Base-by-base conservation (phyloP, 2,888 invertebrate species). In the Tinea pellionella region DNA sequence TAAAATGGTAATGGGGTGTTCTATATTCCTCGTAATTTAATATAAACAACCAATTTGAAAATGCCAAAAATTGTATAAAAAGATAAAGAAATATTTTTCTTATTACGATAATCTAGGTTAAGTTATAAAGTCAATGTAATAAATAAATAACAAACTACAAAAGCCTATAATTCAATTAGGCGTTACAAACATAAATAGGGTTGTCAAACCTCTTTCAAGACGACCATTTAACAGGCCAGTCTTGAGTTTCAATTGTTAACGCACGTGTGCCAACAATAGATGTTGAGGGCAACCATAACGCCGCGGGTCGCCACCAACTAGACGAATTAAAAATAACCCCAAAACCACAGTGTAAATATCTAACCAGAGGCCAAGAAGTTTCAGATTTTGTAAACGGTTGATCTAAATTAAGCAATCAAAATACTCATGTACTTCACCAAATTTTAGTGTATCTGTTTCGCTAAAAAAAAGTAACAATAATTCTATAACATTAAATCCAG, bases 121-220 rank as follows among this genome's bases (percentile, higher is more conserved):
- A 24, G 6, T 24, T 24, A 6, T 9, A 37, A 37, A 37, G 37
- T 37, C 37, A 37, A 37, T 2, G 37, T 37, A 37, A 37, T 37
- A 37, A 6, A 37, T 37, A 47, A 15, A 41, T n/a, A 41, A 47
- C 24, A 53, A 53, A 4, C n/a, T 7, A 51, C 43, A 32, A 57
- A 30, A 70, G 70, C 74, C 73, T 69, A 76, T 84, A 85, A 86
- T 86, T 86, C 78, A 85, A 86, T 86, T 85, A 85, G 76, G 72
- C 70, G 71, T 67, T 29, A 66, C 66, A 73, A 41, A 70, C 75
- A 78, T 75, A 80, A 81, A 82, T 80, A 75, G 78, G 73, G 73
- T 74, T 79, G 82, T 78, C 78, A 78, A 72, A 72, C 71, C 72
- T 68, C 71, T 72, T 68, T 57, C 53, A 68, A 72, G 71, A n/a